Evolutionary conservation across 2,888 invertebrate species (phyloP), one percentile per base, ranked within the genome.

Genomic region (Mechanitis messenoides): DNA sequence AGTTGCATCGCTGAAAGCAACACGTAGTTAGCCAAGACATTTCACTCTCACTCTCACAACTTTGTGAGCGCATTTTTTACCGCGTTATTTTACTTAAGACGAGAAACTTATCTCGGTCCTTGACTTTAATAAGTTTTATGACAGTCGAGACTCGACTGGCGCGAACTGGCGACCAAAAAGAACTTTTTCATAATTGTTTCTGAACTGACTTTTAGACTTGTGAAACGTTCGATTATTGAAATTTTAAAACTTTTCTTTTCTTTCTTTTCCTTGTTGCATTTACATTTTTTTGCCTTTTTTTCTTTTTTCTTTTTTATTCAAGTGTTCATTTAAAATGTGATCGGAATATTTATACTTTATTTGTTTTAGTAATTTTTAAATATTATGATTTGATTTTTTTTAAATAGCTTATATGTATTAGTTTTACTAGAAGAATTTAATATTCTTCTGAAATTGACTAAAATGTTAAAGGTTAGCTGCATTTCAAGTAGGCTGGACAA

Each of bases 41-140:
- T 87, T 87, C 88, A 88, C 88, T 88, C 81, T 87, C 87, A 79
- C 85, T 84, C 71, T 71, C 63, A 72, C 73, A 85, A 85, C 76
- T 84, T 86, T 81, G 80, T 78, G 75, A 74, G 80, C 78, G 81
- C 83, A 80, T 85, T 88, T 88, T 87, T 88, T 87, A 83, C 75
- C 72, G 77, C 87, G 85, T 87, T 88, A 88, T 90, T 89, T 90
- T 88, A 90, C 89, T 88, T 87, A 89, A 88, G 88, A 85, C 85
- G 85, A 80, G 81, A 81, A 90, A 88, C 86, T 88, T 89, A 88
- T 87, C 89, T 88, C 85, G 86, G 89, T 89, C 87, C 88, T 89
- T 89, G 89, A 89, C 89, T 89, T 89, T 88, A 89, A 89, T 89
- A 89, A 90, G 88, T 90, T 89, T 89, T 87, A 88, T 87, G 88